A percentile compares a stretch with the other conserved stretches of the same genome.
phyloP scores from a whole-genome alignment of 1,140 invertebrate genomes.

The Macrocentrus cingulum region DNA sequence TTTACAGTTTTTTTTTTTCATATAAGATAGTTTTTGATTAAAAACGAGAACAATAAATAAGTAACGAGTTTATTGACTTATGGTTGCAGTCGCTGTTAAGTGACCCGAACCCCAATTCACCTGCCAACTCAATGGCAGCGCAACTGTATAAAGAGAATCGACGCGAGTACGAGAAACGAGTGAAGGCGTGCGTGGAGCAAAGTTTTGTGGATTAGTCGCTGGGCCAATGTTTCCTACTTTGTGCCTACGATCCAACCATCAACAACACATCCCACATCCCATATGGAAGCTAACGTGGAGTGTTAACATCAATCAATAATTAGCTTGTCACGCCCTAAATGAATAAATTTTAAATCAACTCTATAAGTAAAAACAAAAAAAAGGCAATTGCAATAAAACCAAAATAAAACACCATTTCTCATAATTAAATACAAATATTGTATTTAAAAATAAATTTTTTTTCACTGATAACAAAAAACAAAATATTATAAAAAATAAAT shows the following conservation, averaged over 20 bases:
- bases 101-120: slow-evolving; percentile 96
- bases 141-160: slow-evolving; percentile 95
- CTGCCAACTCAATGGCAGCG: slow-evolving; percentile 93
- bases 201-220: slow-evolving; percentile 87
- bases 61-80: slow-evolving; percentile 47
- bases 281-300: slow-evolving; percentile 47
- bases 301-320: slow-evolving; percentile 51
- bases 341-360: slow-evolving; percentile 16
- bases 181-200: slow-evolving; percentile 95
- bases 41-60: slow-evolving; percentile 10
- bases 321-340: slow-evolving; percentile 49
- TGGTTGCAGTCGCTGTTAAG: slow-evolving; percentile 85
- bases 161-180: slow-evolving; percentile 94
- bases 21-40: background rate
- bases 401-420: slow-evolving; percentile 1
- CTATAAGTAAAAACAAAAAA: background rate
- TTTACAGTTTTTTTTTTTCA: background rate
- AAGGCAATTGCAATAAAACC: slow-evolving; percentile 7
- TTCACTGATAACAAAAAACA: slow-evolving; percentile 14
- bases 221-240: slow-evolving; percentile 43
- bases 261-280: slow-evolving; percentile 44
- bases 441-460: too few species aligned
- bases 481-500: slow-evolving; percentile 35
- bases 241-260: slow-evolving; percentile 40
- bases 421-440: too few species aligned